phyloP scores from a whole-genome alignment of 2,888 invertebrate species.

The Neoitamus cyanurus region DNA sequence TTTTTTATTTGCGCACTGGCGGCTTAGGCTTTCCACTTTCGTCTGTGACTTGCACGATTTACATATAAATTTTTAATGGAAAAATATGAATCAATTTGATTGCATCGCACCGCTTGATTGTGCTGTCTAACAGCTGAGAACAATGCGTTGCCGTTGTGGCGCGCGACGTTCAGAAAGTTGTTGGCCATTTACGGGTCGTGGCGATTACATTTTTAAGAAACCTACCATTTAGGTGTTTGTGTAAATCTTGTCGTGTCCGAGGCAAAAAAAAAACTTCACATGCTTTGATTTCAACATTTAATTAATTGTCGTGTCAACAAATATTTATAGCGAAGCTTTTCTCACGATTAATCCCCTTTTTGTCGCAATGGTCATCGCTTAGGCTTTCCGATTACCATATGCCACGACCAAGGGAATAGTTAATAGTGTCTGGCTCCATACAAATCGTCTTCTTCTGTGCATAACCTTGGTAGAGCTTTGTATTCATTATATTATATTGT shows the following conservation, averaged over 20 bases:
- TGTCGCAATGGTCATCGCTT: background rate
- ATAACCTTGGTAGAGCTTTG: background rate
- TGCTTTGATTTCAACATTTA: background rate
- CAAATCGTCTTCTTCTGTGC: background rate
- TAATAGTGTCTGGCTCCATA: background rate
- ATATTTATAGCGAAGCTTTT: background rate
- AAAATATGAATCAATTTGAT: background rate
- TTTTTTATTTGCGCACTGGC: background rate
- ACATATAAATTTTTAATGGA: slow-evolving; percentile 1
- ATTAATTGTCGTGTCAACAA: background rate
- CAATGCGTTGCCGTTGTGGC: background rate
- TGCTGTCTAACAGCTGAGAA: background rate
- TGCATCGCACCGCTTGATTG: background rate
- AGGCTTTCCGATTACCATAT: background rate
- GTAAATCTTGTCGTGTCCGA: background rate
- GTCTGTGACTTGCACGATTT: background rate
- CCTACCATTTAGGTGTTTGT: background rate
- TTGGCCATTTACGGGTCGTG: background rate
- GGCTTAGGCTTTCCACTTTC: background rate
- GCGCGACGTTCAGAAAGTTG: background rate
- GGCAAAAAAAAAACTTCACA: background rate
- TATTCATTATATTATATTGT: background rate
- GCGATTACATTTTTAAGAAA: background rate
- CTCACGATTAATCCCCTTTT: background rate
- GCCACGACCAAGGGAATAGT: background rate